Evolutionary conservation across 2,888 invertebrate species (phyloP), one percentile per base, ranked within the genome.

Genomic region (Gastracanthus pulcherrimus): DNA sequence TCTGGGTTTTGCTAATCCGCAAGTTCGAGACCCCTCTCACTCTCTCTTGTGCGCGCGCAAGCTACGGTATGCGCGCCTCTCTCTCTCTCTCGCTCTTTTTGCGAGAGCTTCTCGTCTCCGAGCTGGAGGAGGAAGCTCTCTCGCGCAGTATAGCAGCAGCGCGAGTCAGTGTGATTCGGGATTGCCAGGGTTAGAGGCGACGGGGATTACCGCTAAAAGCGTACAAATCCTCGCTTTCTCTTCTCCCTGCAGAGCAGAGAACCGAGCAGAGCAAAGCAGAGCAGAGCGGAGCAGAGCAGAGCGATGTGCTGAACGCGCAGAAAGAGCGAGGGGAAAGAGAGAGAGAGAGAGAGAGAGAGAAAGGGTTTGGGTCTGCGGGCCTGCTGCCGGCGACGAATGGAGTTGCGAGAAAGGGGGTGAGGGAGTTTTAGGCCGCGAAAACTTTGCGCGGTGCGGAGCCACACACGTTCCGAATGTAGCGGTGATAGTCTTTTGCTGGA

Each of bases 191-290:
- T 85, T 85, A 80, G 62, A 80, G 76, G 76, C 80, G 84, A 83
- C 82, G 82, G 87, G 80, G 90, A 90, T 90, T 90, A 90, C 87
- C 85, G 88, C 86, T 90, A 89, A 90, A 90, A 90, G 89, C 89
- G 89, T 89, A 89, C 89, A 90, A 90, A 90, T 90, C 89, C 90
- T 87, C 86, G 84, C 85, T 74, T 64, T 74, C 77, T 81, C 72
- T 64, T 38, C 55, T 64, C n/a, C n/a, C n/a, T 7, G 13, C 0
- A 3, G 45, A n/a, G 45, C 45, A n/a, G 45, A 45, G 45, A 45
- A 45, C 45, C n/a, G n/a, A 9, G 45, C 45, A n/a, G 45, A 45
- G 45, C 11, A 13, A 3, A 34, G 16, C 5, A 19, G 38, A 4
- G 19, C 45, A 16, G 19, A 58, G n/a, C n/a, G n/a, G n/a, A 48